phyloP scores from a whole-genome alignment of 1,140 invertebrate species.

The Psix sp. region DNA sequence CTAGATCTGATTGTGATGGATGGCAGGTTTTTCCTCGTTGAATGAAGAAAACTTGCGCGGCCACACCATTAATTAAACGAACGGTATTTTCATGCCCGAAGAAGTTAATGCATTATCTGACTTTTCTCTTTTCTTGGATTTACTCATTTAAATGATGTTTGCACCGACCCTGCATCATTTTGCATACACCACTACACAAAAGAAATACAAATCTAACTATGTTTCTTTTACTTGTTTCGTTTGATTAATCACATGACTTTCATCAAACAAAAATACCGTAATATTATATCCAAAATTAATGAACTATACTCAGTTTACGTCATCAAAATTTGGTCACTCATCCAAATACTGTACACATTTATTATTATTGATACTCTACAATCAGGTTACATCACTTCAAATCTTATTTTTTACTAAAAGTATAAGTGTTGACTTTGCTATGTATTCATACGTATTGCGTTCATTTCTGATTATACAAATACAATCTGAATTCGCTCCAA shows the following conservation, averaged over 20 bases:
- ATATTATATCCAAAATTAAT: too few species aligned
- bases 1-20: constrained; percentile 61
- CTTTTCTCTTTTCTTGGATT: constrained; percentile 47
- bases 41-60: constrained; percentile 56
- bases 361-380: too few species aligned
- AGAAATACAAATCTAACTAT: constrained; percentile 43
- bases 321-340: too few species aligned
- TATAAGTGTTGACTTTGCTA: too few species aligned
- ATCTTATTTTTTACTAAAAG: too few species aligned
- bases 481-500: too few species aligned
- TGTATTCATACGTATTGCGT: too few species aligned
- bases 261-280: too few species aligned
- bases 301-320: too few species aligned
- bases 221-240: constrained; percentile 22
- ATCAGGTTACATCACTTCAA: too few species aligned
- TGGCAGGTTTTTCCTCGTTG: constrained; percentile 51
- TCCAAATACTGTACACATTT: too few species aligned
- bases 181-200: constrained; percentile 25
- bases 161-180: constrained; percentile 1
- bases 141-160: constrained; percentile 60
- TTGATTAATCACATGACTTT: constrained; percentile 42
- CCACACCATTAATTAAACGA: constrained; percentile 59
- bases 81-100: constrained; percentile 60
- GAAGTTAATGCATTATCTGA: constrained; percentile 61
- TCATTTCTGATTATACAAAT: too few species aligned